phyloP scores from a whole-genome alignment of 1,140 invertebrate genomes.

The Drosophila pandora region DNA sequence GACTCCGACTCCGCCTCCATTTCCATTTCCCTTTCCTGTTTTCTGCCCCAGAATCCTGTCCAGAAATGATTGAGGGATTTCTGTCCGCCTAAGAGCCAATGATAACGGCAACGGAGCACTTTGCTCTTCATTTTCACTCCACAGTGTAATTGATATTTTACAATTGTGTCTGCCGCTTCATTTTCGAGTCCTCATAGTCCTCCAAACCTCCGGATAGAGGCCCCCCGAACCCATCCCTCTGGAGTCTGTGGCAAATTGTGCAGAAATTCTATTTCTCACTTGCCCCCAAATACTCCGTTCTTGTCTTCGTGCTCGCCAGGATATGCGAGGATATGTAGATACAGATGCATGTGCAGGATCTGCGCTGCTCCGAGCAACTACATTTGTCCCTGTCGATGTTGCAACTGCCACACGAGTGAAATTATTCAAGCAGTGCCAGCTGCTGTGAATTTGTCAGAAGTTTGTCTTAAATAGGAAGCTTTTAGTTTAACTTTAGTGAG shows the following conservation, averaged over 20 bases:
- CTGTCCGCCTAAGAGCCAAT: conserved; percentile 45
- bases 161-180: conserved; percentile 61
- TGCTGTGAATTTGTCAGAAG: conserved; percentile 33
- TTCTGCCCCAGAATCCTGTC: conserved; percentile 37
- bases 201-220: no score
- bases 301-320: not conserved
- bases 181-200: not conserved
- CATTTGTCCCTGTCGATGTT: conserved; percentile 49
- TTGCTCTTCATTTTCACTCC: conserved; percentile 62
- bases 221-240: not conserved
- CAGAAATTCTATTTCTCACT: conserved; percentile 74
- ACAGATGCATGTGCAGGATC: conserved; percentile 31
- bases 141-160: conserved; percentile 78
- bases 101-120: conserved; percentile 57
- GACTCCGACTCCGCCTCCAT: no score
- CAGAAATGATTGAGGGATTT: conserved; percentile 79
- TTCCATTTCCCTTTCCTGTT: not conserved
- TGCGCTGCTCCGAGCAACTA: conserved; percentile 16
- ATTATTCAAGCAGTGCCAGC: conserved; percentile 37
- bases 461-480: not conserved
- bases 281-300: conserved; percentile 11
- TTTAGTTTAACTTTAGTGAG: not conserved
- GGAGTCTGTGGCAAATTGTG: conserved; percentile 63
- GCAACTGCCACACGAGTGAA: conserved; percentile 35
- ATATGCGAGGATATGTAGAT: conserved; percentile 28